Base-by-base conservation (phyloP, 2,797 vertebrate species). In the Oryzias dopingdopingensis region DNA sequence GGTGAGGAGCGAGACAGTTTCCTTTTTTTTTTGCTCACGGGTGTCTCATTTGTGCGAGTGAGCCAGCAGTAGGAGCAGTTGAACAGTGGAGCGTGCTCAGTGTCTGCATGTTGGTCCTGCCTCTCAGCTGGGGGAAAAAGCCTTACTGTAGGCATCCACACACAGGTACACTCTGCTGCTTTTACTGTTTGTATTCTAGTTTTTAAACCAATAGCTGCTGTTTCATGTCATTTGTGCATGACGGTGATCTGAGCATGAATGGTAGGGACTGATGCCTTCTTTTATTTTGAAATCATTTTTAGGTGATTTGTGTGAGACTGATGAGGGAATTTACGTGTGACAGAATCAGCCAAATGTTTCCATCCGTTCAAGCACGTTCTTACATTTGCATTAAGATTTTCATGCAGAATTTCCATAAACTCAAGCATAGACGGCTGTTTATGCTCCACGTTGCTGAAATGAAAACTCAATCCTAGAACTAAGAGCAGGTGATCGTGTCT, bases 101-200 rank as follows among this genome's bases (percentile, higher is more conserved):
- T 72, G 79, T 76, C 86, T 90, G 86, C 88, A 91, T 92, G 90
- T 86, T 90, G 71, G 66, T 77, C 23, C 76, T 85, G 76, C 84
- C 89, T 81, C 64, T 87, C 86, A 84, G 73, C 90, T 70, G 79
- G 65, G 50, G 91, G 87, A 90, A 85, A 67, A 79, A 91, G 78
- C 83, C 81, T 89, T 66, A 83, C 88, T 82, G 91, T 92, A 92
- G 76, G 91, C 92, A 90, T 81, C 70, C 46, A 67, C 62, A 56
- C 70, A 56, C 16, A 43, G 48, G 56, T 18, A 56, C 52, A 40
- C 41, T 42, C 4, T 58, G 13, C 50, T 70, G 42, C 51, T 59
- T 74, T 56, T 43, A 53, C n/a, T 62, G 51, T 29, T 13, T 56
- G 16, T 16, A 23, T 52, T 43, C 47, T 58, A 20, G 51, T 60